These are phyloP conservation scores for Erythrocercus mccallii DNA, from an alignment of 2,113 vertebrate genomes.

Conservation along the genomic window DNA sequence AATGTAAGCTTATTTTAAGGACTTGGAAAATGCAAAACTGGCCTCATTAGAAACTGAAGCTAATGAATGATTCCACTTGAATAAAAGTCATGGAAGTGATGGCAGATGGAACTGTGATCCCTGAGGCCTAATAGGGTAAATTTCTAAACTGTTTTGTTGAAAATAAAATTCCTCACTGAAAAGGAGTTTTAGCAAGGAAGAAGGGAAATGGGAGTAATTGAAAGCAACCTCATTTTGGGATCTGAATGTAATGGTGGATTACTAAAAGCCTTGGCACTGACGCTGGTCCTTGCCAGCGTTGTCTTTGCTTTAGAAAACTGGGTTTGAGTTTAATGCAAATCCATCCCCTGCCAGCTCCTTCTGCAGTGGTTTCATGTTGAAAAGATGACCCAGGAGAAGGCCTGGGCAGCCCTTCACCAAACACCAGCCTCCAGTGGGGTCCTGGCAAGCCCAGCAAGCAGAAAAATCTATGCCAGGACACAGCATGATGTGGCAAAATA, in stretches of 20 bases:
- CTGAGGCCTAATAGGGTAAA: background rate
- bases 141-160: background rate
- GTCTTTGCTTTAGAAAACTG: background rate
- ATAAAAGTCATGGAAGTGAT: background rate
- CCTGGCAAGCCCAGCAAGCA: background rate
- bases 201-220: background rate
- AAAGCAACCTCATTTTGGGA: background rate
- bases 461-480: background rate
- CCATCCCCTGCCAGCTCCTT: background rate
- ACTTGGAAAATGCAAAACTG: background rate
- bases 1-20: background rate
- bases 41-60: background rate
- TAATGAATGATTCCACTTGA: background rate
- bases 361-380: too few species aligned
- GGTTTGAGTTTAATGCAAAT: background rate
- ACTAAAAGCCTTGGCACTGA: background rate
- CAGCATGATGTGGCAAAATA: background rate
- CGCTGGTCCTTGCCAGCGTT: background rate
- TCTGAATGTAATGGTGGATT: background rate
- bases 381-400: accelerated
- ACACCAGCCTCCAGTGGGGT: accelerated
- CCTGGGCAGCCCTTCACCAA: background rate
- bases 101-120: background rate
- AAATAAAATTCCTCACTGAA: background rate
- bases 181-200: background rate